A percentile compares a stretch with the other conserved stretches of the same genome.
phyloP scores from a whole-genome alignment of 2,797 vertebrate genomes.

The Scolopax rusticola region DNA sequence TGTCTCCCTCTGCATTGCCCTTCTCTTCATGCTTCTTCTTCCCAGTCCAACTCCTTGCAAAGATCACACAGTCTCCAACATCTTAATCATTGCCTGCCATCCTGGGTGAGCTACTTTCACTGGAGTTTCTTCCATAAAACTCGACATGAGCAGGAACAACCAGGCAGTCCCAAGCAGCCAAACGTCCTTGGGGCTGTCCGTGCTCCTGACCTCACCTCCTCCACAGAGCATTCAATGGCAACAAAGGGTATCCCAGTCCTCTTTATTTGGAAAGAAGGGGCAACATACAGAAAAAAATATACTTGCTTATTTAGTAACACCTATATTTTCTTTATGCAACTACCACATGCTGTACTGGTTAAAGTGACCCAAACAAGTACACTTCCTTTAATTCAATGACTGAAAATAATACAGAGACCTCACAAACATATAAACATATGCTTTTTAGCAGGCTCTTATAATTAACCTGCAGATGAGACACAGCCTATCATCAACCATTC shows the following conservation, averaged over 20 bases:
- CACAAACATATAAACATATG: not conserved
- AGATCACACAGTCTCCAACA: not conserved
- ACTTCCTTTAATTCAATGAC: not conserved
- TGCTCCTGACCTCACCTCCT: not conserved
- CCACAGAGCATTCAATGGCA: not conserved
- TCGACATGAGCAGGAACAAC: not conserved
- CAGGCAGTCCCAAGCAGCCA: not conserved
- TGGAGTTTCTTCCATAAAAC: not conserved
- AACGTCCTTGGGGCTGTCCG: fast-evolving
- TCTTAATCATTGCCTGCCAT: not conserved
- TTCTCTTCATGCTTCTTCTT: not conserved
- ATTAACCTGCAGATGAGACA: not conserved
- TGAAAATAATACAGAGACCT: not conserved
- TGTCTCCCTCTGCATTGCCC: fast-evolving
- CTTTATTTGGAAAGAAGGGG: not conserved
- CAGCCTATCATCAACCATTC: not conserved
- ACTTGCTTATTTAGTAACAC: not conserved
- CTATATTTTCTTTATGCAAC: not conserved
- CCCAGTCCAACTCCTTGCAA: not conserved
- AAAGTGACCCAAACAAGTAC: not conserved
- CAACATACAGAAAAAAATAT: not conserved
- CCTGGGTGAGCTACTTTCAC: not conserved
- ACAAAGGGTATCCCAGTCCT: not conserved
- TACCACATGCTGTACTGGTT: not conserved
- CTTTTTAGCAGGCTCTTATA: not conserved